Evolutionary conservation across 2,888 invertebrate genomes (phyloP).

Genomic region (Lasioglossum malachurum): DNA sequence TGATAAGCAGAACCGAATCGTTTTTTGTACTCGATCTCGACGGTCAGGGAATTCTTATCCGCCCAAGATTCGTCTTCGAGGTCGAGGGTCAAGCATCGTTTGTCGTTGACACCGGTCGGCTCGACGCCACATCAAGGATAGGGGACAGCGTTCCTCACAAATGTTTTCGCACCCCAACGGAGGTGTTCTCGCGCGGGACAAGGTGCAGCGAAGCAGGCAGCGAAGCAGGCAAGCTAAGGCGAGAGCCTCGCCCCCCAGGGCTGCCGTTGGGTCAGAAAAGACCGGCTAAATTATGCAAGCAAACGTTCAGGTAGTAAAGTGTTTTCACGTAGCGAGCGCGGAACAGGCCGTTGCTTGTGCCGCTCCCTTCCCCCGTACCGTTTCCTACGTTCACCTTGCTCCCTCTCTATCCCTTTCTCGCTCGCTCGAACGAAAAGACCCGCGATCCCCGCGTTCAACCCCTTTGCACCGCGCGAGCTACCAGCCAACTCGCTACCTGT

Average conservation of each 20-base stretch:
- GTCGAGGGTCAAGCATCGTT: not conserved
- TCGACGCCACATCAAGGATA: not conserved
- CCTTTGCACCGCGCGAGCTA: constrained; percentile 23
- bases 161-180: constrained; percentile 76
- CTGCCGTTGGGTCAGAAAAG: constrained; percentile 66
- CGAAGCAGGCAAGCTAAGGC: not conserved
- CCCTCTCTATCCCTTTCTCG: not conserved
- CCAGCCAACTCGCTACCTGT: constrained; percentile 57
- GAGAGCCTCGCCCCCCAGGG: constrained; percentile 35
- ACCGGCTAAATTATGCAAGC: constrained; percentile 79
- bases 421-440: not conserved
- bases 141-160: constrained; percentile 72
- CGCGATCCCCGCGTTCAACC: constrained; percentile 9
- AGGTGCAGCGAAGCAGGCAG: constrained; percentile 60
- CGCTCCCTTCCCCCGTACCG: constrained; percentile 16
- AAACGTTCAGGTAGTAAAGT: constrained; percentile 79
- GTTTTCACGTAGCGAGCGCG: constrained; percentile 62
- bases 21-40: not conserved
- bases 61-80: not conserved
- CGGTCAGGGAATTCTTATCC: not conserved
- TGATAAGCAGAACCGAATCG: not conserved
- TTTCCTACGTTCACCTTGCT: constrained; percentile 8
- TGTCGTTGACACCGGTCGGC: not conserved
- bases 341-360: constrained; percentile 43
- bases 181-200: constrained; percentile 50